Evolutionary conservation across 2,888 invertebrate genomes (phyloP).

Genomic region (Epiblema foenella): DNA sequence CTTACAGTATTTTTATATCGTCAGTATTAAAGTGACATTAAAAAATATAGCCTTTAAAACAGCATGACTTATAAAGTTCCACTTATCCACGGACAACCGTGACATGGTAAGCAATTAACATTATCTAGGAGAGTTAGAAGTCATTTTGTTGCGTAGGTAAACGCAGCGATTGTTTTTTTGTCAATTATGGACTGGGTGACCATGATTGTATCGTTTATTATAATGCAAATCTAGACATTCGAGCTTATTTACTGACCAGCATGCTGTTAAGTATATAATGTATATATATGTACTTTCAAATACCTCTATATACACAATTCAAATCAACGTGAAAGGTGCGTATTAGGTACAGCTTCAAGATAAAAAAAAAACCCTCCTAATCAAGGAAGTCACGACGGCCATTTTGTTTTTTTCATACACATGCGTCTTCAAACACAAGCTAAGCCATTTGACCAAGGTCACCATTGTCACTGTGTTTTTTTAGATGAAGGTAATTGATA

Average conservation of each 20-base stretch:
- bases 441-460: conserved; percentile 48
- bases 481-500: conserved; percentile 49
- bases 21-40: background rate
- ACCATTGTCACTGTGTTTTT: conserved; percentile 44
- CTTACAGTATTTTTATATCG: too few relatives aligned
- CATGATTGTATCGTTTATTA: background rate
- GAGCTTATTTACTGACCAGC: background rate
- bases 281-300: background rate
- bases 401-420: conserved; percentile 50
- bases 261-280: too few relatives aligned
- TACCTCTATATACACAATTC: background rate
- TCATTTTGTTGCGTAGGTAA: background rate
- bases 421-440: conserved; percentile 46
- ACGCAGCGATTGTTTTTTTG: background rate
- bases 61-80: conserved; percentile 8
- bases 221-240: background rate
- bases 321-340: conserved; percentile 33
- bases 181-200: background rate
- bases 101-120: conserved; percentile 1
- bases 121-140: background rate
- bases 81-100: conserved; percentile 1
- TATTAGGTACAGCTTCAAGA: conserved; percentile 43
- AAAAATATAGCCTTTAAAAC: background rate
- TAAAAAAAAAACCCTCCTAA: conserved; percentile 42
- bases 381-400: conserved; percentile 58